Base-by-base conservation (phyloP, 2,797 vertebrate genomes). In the Hylomyscus alleni region DNA sequence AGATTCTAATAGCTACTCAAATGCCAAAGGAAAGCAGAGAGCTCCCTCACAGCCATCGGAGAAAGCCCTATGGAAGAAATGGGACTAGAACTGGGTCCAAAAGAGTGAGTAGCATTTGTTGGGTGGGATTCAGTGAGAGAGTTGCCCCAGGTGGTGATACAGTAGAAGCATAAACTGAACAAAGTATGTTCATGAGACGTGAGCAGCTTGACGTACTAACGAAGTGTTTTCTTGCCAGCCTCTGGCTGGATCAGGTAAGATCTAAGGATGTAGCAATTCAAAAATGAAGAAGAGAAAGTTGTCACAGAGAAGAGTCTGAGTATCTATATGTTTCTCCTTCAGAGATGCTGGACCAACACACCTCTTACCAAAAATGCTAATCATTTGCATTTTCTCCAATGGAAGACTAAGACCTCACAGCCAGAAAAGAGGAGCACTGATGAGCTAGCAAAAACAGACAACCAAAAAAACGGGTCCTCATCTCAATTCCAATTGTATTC, bases 381-480 rank as follows among this genome's bases (percentile, higher is more conserved):
- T 37, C 12, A 10, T n/a, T n/a, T 34, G 31, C 34, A 50, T 37
- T 52, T 77, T 77, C 76, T 65, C 62, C 62, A 56, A 9, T 50
- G 29, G 31, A 83, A 19, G 3, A 37, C 3, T 7, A 91, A 89
- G 31, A 52, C 11, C 13, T 31, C 81, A 20, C 0, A 37, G 12
- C 88, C 81, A 93, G n/a, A 90, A 89, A 85, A 67, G 19, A 93
- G 24, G 40, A 91, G 22, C n/a, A 52, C 17, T 40, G 58, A 89
- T 91, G 60, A 83, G 50, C 75, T 93, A 37, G 19, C 52, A 77
- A 85, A 89, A 90, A 88, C 4, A 17, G 40, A 54, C 47, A 69
- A 29, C 6, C 85, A 73, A 85, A 89, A 89, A 3, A 12, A 44
- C 26, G 86, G 62, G 1, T 62, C 24, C 26, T 11, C 50, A 29